These are phyloP conservation scores for Grallaria varia DNA, from an alignment of 2,113 vertebrate genomes.

Conservation along the genomic window DNA sequence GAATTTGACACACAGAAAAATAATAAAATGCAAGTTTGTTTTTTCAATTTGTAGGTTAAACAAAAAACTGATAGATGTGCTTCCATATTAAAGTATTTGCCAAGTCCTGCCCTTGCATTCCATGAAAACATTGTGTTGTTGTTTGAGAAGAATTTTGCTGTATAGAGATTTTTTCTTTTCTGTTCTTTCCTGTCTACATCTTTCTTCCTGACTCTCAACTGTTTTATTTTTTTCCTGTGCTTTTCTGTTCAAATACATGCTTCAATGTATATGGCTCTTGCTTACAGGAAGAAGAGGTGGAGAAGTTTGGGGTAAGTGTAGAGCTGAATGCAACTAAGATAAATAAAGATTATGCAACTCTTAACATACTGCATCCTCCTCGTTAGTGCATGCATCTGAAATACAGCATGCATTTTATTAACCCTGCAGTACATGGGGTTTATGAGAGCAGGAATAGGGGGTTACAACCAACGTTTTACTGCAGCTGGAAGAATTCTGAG, in stretches of 20 bases:
- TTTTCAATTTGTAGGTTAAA: neutral
- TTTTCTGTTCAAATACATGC: conserved; percentile 87
- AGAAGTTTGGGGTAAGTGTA: conserved; percentile 99
- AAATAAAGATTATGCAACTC: conserved; percentile 69
- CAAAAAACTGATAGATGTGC: conserved; percentile 41
- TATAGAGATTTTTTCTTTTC: conserved; percentile 67
- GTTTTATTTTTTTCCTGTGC: conserved; percentile 84
- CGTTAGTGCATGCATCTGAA: conserved; percentile 78
- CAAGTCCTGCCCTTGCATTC: conserved; percentile 36
- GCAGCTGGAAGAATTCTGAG: neutral
- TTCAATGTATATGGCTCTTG: conserved; percentile 96
- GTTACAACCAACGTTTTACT: neutral
- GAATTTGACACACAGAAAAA: neutral
- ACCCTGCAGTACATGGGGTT: conserved; percentile 65
- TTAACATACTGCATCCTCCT: conserved; percentile 79
- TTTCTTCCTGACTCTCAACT: conserved; percentile 76
- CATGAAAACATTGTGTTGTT: conserved; percentile 64
- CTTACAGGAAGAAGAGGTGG: conserved; percentile 99
- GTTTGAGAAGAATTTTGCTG: conserved; percentile 65
- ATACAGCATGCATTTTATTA: conserved; percentile 80
- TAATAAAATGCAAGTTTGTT: neutral
- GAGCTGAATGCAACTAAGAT: conserved; percentile 75
- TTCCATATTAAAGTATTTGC: neutral
- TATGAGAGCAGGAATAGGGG: conserved; percentile 31
- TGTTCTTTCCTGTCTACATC: conserved; percentile 76